Conservation (phyloP, 2,888 invertebrate species). For the Meandrusa payeni region DNA sequence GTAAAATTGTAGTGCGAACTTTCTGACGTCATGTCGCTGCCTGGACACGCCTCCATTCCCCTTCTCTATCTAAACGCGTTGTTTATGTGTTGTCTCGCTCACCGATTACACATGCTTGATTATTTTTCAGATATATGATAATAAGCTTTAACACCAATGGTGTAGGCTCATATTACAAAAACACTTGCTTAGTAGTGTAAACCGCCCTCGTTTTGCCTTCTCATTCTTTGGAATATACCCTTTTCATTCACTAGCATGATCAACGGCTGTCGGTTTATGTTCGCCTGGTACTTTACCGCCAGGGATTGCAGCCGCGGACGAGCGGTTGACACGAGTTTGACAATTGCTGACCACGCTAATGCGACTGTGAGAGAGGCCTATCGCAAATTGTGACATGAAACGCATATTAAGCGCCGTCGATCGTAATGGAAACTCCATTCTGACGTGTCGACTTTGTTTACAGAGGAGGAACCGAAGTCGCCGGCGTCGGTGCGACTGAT, state of each 20-base stretch:
- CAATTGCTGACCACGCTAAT: conserved; percentile 58
- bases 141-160: conserved; percentile 34
- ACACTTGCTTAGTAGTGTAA: conserved; percentile 32
- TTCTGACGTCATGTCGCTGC: conserved; percentile 58
- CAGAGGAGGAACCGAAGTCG: conserved; percentile 77
- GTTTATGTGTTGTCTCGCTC: conserved; percentile 45
- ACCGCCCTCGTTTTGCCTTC: conserved; percentile 37
- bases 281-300: conserved; percentile 78
- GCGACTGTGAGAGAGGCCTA: conserved; percentile 30
- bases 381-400: conserved; percentile 23
- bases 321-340: conserved; percentile 72
- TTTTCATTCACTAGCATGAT: conserved; percentile 40
- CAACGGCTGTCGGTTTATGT: conserved; percentile 50
- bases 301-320: conserved; percentile 75
- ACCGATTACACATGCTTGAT: conserved; percentile 54
- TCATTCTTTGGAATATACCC: conserved; percentile 40
- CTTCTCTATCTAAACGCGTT: conserved; percentile 41
- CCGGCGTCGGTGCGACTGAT: conserved; percentile 66
- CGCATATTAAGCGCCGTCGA: conserved; percentile 26
- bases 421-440: conserved; percentile 14
- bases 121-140: conserved; percentile 37
- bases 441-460: conserved; percentile 48
- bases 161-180: conserved; percentile 42
- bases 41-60: conserved; percentile 53
- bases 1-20: conserved; percentile 52